phyloP scores from a whole-genome alignment of 2,888 invertebrate species.

The Allophyes oxyacanthae region DNA sequence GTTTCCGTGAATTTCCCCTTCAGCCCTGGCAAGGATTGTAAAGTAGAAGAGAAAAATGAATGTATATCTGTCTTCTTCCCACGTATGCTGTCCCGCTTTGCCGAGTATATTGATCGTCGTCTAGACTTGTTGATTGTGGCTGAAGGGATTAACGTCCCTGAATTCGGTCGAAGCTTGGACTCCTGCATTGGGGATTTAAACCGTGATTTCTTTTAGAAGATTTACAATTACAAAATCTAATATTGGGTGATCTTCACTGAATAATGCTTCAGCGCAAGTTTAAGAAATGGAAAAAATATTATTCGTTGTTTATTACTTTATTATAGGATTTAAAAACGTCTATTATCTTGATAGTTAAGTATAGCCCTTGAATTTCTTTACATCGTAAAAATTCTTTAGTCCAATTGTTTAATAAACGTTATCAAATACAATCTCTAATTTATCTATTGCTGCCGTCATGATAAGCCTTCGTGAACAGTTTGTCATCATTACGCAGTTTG shows the following conservation, averaged over 20 bases:
- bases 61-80: constrained; percentile 68
- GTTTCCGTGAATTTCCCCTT: constrained; percentile 33
- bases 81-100: constrained; percentile 70
- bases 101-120: constrained; percentile 85
- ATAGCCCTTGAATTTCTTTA: background rate
- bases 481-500: constrained; percentile 14
- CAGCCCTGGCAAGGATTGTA: constrained; percentile 39
- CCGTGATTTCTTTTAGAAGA: constrained; percentile 29
- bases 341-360: background rate
- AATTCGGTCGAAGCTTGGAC: constrained; percentile 57
- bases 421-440: background rate
- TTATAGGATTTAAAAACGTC: background rate
- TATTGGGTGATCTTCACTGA: background rate
- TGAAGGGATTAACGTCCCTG: constrained; percentile 71
- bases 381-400: background rate
- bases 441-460: constrained; percentile 7
- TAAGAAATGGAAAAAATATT: background rate
- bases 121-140: constrained; percentile 87
- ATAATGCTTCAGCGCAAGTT: too few relatives aligned
- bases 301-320: constrained; percentile 5
- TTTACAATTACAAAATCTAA: constrained; percentile 10
- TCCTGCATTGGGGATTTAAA: constrained; percentile 30
- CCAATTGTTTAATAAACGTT: background rate
- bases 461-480: constrained; percentile 17
- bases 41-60: constrained; percentile 59